Evolutionary conservation across 1,140 invertebrate species (phyloP).

Genomic region (Amyelois transitella): DNA sequence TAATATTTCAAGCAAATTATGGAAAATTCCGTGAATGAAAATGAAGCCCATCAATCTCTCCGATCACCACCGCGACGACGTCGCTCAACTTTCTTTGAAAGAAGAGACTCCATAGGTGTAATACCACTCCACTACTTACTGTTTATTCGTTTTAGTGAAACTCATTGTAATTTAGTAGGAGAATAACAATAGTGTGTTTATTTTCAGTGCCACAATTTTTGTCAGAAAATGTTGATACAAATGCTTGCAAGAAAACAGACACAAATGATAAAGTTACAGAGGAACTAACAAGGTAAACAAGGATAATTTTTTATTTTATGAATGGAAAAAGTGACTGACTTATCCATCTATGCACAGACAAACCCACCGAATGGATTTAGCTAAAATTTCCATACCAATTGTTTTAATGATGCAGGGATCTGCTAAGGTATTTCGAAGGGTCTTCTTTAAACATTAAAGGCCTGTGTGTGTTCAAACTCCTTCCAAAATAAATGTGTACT

Average conservation of each 20-base stretch:
- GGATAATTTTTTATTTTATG: background rate
- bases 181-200: background rate
- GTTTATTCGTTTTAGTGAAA: slow-evolving; percentile 2
- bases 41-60: slow-evolving; percentile 36
- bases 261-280: slow-evolving; percentile 22
- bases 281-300: slow-evolving; percentile 33
- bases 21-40: slow-evolving; percentile 45
- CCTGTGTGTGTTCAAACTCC: no score
- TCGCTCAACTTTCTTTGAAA: slow-evolving; percentile 60
- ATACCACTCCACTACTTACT: slow-evolving; percentile 5
- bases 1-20: slow-evolving; percentile 17
- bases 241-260: slow-evolving; percentile 22
- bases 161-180: no score
- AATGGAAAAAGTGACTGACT: background rate
- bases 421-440: no score
- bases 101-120: slow-evolving; percentile 51
- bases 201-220: slow-evolving; percentile 36
- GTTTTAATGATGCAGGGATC: no score
- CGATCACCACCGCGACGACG: slow-evolving; percentile 51
- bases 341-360: no score
- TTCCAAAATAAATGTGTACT: no score
- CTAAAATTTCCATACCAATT: no score
- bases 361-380: no score
- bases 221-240: slow-evolving; percentile 30
- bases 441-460: no score